phyloP scores from a whole-genome alignment of 2,113 vertebrate genomes.

The Oxygymnocypris stewartii region DNA sequence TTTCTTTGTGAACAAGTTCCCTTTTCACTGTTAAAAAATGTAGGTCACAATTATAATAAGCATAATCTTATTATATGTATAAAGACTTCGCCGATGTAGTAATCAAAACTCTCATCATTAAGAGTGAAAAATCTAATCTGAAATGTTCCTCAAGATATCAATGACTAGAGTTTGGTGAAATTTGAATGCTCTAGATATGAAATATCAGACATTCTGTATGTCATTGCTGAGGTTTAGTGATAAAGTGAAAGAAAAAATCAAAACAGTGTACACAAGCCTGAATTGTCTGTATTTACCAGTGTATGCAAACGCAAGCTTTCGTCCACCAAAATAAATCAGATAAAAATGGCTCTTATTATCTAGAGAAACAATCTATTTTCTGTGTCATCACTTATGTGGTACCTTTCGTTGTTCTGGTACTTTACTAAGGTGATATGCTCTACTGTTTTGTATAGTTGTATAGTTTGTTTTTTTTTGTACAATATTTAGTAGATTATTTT shows the following conservation, averaged over 20 bases:
- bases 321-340: constrained; percentile 1
- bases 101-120: neutral
- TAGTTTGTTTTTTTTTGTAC: constrained; percentile 68
- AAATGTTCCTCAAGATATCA: neutral
- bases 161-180: neutral
- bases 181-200: constrained; percentile 9
- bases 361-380: constrained; percentile 3
- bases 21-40: neutral
- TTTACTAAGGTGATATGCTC: constrained; percentile 50
- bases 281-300: neutral
- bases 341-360: constrained; percentile 18
- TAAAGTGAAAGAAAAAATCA: neutral
- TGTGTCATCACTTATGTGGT: constrained; percentile 29
- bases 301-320: neutral
- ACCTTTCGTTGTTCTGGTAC: constrained; percentile 64
- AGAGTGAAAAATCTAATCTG: neutral
- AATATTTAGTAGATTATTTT: constrained; percentile 70
- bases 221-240: constrained; percentile 10
- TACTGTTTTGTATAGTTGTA: constrained; percentile 71
- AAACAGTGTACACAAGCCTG: neutral
- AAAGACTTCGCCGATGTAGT: neutral
- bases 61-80: neutral
- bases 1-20: constrained; percentile 13
- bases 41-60: neutral
- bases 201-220: neutral